Evolutionary conservation across 2,113 vertebrate species (phyloP), one percentile per base, ranked within the genome.

Genomic region (Hydropotes inermis): DNA sequence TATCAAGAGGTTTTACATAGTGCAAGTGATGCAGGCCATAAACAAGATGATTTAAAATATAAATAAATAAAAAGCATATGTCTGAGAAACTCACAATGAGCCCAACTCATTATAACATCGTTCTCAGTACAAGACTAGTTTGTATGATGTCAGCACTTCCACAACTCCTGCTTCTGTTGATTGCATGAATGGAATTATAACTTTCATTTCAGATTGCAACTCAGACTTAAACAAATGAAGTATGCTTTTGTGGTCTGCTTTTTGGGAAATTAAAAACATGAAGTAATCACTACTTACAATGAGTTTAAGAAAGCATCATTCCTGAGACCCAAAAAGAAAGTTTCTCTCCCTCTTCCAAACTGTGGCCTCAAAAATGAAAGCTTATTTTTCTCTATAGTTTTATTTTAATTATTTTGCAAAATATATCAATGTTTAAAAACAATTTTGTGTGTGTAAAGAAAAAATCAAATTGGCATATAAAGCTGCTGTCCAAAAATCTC

Each of bases 21-120:
- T 97, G 64, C 78, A 98, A 98, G 98, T 98, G 82, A 98, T 98
- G 43, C 82, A 91, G 78, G 82, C 86, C 89, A 97, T 96, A 96
- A 98, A 93, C 81, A 97, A 33, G 90, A 64, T 54, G 36, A 96
- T 23, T 93, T 98, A 94, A 97, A 92, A 98, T 98, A 98, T 84
- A 91, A 97, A 85, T 87, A 87, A 91, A 81, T 92, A 47, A 82
- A 91, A 79, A 50, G 8, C 2, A 33, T 6, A 54, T 76, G 76
- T 45, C 64, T 98, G 74, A 85, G 89, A 97, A 95, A 98, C 92
- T 96, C 64, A 97, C 87, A 96, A 93, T 81, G 85, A 96, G 78
- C 89, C 94, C 97, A 87, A 93, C 83, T 98, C 95, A 96, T 98
- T 98, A 97, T 8, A 94, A 2, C 5, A 43, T 47, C 1, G 5